Evolutionary conservation across 2,888 invertebrate species (phyloP).

Genomic region (Cinara cedri): DNA sequence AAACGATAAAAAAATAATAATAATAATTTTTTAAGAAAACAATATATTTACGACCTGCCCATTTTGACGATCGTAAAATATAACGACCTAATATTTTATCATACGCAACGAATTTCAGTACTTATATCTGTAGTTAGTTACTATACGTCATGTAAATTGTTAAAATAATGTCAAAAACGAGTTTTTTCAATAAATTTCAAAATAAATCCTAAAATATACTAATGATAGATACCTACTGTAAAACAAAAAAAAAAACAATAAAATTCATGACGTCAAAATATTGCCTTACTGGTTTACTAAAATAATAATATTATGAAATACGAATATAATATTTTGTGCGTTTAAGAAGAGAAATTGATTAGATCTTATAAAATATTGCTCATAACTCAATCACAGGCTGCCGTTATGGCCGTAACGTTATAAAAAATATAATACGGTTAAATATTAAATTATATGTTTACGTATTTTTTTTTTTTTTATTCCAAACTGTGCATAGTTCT

Average conservation of each 20-base stretch:
- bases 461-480: not conserved
- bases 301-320: slow-evolving; percentile 10
- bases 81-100: slow-evolving; percentile 28
- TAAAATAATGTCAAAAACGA: slow-evolving; percentile 4
- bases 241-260: not conserved
- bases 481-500: slow-evolving; percentile 7
- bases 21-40: slow-evolving; percentile 27
- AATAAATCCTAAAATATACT: not conserved
- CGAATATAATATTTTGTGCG: too few species aligned
- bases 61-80: slow-evolving; percentile 31
- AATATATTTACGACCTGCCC: not conserved
- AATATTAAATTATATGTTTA: slow-evolving; percentile 1
- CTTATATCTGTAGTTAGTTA: too few species aligned
- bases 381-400: slow-evolving; percentile 12
- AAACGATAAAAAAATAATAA: slow-evolving; percentile 10
- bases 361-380: not conserved
- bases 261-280: not conserved
- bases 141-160: not conserved
- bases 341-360: slow-evolving; percentile 20
- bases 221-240: not conserved
- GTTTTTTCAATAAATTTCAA: slow-evolving; percentile 32
- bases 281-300: not conserved
- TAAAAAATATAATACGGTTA: too few species aligned
- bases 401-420: not conserved
- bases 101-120: not conserved